Base-by-base conservation (phyloP, 2,888 invertebrate genomes). In the Hirtodrosophila trivittata region DNA sequence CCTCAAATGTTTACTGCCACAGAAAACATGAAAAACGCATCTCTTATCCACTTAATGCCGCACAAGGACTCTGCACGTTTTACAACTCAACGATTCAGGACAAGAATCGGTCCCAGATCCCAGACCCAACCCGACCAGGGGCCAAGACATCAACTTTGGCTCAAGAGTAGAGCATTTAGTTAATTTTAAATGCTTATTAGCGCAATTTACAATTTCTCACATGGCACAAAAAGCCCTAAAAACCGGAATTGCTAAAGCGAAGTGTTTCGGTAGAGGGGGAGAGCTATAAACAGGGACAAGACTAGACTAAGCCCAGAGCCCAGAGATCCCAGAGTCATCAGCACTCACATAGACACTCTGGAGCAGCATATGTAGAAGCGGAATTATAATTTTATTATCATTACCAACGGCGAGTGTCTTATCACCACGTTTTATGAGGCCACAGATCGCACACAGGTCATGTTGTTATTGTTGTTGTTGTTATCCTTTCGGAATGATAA, bases 321-420 rank as follows among this genome's bases (percentile, higher is more conserved):
- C 37, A 42, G 16, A 8, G 30, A n/a, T n/a, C n/a, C 32, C 14
- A 18, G 35, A 30, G 46, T 51, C 46, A 62, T 28, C 59, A 14
- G 42, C 37, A 56, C 32, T 43, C 13, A 42, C 52, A 66, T 45
- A 63, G 60, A 62, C 50, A 49, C 71, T 68, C 65, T 46, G 45
- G 57, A 26, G n/a, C 12, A 68, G 66, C 75, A 73, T 75, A 84
- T 86, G 73, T 78, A 62, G 66, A 77, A 70, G 58, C 74, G 80
- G 78, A 87, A 87, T 88, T 82, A 88, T 89, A 89, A 89, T 88
- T 89, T 88, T 87, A 88, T 88, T 88, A 87, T 88, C 89, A 89
- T 89, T 86, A 73, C 82, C 76, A 77, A 75, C 73, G 75, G 63
- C 67, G 69, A 70, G 86, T 77, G 68, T 86, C 81, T 83, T 82